Conservation (phyloP, 2,888 invertebrate species). For the Tetrapedia diversipes region DNA sequence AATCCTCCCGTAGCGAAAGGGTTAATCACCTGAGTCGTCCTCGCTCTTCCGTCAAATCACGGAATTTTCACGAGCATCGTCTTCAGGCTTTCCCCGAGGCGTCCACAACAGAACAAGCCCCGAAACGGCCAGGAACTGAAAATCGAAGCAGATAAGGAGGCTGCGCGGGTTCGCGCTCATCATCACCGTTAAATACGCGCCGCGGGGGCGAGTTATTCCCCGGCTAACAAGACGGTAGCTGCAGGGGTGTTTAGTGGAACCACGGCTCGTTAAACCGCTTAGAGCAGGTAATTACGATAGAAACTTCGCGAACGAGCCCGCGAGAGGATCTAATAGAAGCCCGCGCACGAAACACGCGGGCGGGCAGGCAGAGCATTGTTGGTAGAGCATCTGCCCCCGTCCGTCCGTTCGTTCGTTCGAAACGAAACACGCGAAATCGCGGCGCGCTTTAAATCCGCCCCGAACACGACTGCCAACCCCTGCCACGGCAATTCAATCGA, state of each 20-base stretch:
- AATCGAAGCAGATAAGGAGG: constrained; percentile 24
- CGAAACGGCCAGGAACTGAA: background rate
- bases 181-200: constrained; percentile 48
- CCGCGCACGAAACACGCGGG: constrained; percentile 17
- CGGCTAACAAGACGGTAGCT: constrained; percentile 51
- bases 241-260: constrained; percentile 58
- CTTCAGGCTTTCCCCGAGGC: too few species aligned
- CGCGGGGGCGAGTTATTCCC: constrained; percentile 54
- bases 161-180: constrained; percentile 2
- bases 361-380: constrained; percentile 25
- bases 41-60: too few species aligned
- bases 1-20: too few species aligned
- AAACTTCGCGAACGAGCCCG: constrained; percentile 65
- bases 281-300: constrained; percentile 68
- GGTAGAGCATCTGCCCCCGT: too few species aligned
- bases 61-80: too few species aligned
- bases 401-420: constrained; percentile 10
- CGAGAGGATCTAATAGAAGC: constrained; percentile 48
- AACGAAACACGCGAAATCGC: constrained; percentile 15
- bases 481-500: constrained; percentile 43
- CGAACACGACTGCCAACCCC: constrained; percentile 45
- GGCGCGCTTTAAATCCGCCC: constrained; percentile 57
- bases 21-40: too few species aligned
- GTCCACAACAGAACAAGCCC: too few species aligned
- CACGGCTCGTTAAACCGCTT: constrained; percentile 67